Evolutionary conservation across 1,140 invertebrate genomes (phyloP).

Genomic region (Macrocentrus cingulum): DNA sequence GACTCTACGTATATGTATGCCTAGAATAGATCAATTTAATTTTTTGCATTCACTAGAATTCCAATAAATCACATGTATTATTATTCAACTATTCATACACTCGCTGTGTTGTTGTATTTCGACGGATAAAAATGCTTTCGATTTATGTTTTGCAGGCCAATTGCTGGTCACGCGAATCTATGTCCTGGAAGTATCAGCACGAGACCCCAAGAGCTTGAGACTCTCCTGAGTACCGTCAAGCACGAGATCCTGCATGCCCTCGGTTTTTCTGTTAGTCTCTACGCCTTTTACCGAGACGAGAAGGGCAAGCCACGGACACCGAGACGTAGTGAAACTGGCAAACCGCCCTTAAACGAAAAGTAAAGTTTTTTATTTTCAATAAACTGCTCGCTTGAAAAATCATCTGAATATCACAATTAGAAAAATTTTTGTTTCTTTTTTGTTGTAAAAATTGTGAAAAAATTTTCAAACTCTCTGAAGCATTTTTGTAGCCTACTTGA

Average conservation of each 20-base stretch:
- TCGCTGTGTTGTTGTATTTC: neutral
- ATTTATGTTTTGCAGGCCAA: conserved; percentile 71
- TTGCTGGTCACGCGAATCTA: conserved; percentile 97
- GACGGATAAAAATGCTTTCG: conserved; percentile 19
- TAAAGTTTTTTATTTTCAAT: conserved; percentile 56
- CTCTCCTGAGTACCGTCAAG: conserved; percentile 94
- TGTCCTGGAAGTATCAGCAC: conserved; percentile 95
- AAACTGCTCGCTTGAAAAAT: too few relatives aligned
- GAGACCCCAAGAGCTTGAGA: conserved; percentile 88
- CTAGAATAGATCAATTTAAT: too few relatives aligned
- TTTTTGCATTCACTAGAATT: too few relatives aligned
- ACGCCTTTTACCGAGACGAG: conserved; percentile 89
- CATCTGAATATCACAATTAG: too few relatives aligned
- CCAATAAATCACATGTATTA: too few relatives aligned
- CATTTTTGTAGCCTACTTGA: neutral
- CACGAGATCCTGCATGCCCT: conserved; percentile 98
- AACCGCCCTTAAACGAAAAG: conserved; percentile 85
- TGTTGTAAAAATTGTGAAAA: too few relatives aligned
- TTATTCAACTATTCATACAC: too few relatives aligned
- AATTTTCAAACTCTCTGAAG: too few relatives aligned
- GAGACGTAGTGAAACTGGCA: conserved; percentile 78
- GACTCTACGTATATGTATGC: too few relatives aligned
- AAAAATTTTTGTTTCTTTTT: too few relatives aligned
- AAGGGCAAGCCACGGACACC: conserved; percentile 83
- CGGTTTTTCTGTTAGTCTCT: conserved; percentile 93